These are phyloP conservation scores for Ctenopoma kingsleyae DNA, from an alignment of 2,797 vertebrate species.

Conservation along the genomic window DNA sequence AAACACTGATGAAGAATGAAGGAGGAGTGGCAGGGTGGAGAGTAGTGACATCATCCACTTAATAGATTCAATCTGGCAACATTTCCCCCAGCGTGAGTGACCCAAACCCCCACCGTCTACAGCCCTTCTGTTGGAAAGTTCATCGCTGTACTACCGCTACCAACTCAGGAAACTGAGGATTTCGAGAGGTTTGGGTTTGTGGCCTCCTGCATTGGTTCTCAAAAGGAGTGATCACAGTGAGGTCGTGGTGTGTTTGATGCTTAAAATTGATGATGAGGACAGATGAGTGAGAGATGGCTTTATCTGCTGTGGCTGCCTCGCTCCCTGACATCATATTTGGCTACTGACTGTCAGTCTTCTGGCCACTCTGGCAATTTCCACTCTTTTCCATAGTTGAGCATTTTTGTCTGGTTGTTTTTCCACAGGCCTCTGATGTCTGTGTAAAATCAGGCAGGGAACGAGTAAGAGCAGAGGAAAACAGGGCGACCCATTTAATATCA, in stretches of 20 bases:
- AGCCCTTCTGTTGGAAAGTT: constrained; percentile 57
- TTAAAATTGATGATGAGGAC: constrained; percentile 45
- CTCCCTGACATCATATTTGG: constrained; percentile 81
- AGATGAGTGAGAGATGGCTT: not conserved
- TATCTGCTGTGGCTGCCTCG: constrained; percentile 59
- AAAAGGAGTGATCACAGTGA: constrained; percentile 44
- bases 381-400: constrained; percentile 77
- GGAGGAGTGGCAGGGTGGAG: constrained; percentile 26
- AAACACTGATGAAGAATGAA: constrained; percentile 41
- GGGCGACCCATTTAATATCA: constrained; percentile 19
- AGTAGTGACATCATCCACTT: constrained; percentile 72
- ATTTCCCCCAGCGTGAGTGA: constrained; percentile 43
- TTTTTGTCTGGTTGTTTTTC: constrained; percentile 76
- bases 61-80: constrained; percentile 74
- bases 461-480: constrained; percentile 23
- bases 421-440: constrained; percentile 61
- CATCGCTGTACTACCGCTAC: constrained; percentile 15
- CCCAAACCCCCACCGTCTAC: constrained; percentile 36
- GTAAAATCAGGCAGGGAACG: constrained; percentile 47
- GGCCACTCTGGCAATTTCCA: constrained; percentile 74
- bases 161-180: constrained; percentile 40
- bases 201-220: constrained; percentile 57
- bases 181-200: constrained; percentile 40
- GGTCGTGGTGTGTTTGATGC: constrained; percentile 50
- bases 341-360: constrained; percentile 55